phyloP scores from a whole-genome alignment of 2,797 vertebrate species.

The Oryzias sinensis region DNA sequence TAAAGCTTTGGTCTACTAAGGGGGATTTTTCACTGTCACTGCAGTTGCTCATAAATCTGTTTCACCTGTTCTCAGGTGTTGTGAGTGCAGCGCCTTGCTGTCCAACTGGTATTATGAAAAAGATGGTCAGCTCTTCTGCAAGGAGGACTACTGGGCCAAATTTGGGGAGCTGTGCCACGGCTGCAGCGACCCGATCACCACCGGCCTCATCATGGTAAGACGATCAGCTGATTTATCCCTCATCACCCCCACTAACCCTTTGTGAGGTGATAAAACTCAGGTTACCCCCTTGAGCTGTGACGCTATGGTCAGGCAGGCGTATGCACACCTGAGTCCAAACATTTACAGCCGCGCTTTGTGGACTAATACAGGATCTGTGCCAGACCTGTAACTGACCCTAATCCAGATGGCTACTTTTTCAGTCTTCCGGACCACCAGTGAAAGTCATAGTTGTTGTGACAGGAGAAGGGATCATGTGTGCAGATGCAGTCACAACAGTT shows the following conservation, averaged over 20 bases:
- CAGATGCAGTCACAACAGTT: conserved; percentile 30
- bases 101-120: conserved; percentile 99
- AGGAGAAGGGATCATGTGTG: conserved; percentile 29
- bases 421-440: conserved; percentile 52
- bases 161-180: conserved; percentile 95
- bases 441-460: conserved; percentile 38
- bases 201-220: conserved; percentile 96
- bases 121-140: conserved; percentile 95
- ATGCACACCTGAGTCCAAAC: conserved; percentile 14
- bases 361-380: conserved; percentile 25
- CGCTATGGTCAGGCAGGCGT: conserved; percentile 12
- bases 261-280: conserved; percentile 39
- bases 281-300: conserved; percentile 43
- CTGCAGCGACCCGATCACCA: conserved; percentile 94
- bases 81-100: conserved; percentile 88
- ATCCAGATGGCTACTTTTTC: conserved; percentile 14
- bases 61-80: conserved; percentile 76
- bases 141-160: conserved; percentile 94
- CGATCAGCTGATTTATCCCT: conserved; percentile 31
- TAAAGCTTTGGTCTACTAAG: too few species aligned
- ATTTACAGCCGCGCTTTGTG: conserved; percentile 16
- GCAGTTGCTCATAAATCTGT: neutral
- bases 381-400: conserved; percentile 60
- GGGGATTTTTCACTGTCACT: neutral
- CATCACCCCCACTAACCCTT: conserved; percentile 36